Base-by-base conservation (phyloP, 2,888 invertebrate species). In the Ornithoptera priamus region DNA sequence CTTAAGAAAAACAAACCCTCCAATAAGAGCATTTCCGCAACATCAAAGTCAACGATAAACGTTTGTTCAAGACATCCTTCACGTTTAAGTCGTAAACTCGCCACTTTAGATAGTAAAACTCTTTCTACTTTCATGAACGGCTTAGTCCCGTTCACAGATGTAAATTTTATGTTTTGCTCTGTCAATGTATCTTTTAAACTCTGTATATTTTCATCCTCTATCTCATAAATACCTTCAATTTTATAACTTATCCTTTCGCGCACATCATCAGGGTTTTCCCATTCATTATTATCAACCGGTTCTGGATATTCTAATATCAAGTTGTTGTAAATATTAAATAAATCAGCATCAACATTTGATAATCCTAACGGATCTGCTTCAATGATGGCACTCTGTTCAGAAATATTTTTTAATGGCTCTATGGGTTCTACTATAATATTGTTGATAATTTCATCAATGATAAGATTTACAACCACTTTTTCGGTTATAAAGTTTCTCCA, bases 1-100 rank as follows among this genome's bases (percentile, higher is more conserved):
- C 95, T 95, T 24, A 94, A 80, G 72, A 95, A 93, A 79, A 87
- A 94, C 80, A 94, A 94, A 6, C 95, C 95, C 72, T 86, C 86
- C 2, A 85, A 79, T 56, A 95, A 77, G 60, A 95, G 83, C 67
- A 86, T 85, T 76, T 95, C 94, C 7, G 95, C 95, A 20, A 92
- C 85, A 73, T 94, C 93, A 18, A 84, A 73, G 66, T 88, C 86
- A 2, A 95, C 80, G 46, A 93, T 85, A 77, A 92, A 93, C 6
- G 94, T 93, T 80, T 93, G 89, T 80, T 95, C 95, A 70, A 95
- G 93, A 73, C 93, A 81, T 0, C 94, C 94, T 69, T 83, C 76
- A 70, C 85, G 88, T 74, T 94, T 85, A 74, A 87, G 88, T 77
- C 92, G 89, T 22, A 93, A 76, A 61, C 71, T 72, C 6, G 80